Conservation (phyloP, 2,888 invertebrate genomes). For the Micropterix aruncella region DNA sequence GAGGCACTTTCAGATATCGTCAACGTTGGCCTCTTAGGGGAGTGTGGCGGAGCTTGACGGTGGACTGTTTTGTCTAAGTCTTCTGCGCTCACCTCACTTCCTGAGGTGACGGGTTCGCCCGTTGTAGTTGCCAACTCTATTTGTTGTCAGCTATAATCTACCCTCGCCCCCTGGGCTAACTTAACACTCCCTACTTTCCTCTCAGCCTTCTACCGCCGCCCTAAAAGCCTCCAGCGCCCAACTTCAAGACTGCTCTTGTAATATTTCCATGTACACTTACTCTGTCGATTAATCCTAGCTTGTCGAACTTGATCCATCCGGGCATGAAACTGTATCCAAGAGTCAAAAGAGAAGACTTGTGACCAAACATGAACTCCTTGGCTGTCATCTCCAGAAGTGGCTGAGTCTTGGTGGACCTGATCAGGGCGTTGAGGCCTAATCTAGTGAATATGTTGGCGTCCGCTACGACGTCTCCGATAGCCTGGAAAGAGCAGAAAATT, state of each 20-base stretch:
- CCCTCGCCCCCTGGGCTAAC: too few relatives aligned
- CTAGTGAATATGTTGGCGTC: constrained; percentile 48
- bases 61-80: too few relatives aligned
- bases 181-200: too few relatives aligned
- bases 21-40: too few relatives aligned
- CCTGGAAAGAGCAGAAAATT: constrained; percentile 52
- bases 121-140: too few relatives aligned
- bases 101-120: too few relatives aligned
- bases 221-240: constrained; percentile 3
- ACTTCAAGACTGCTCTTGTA: not conserved
- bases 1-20: too few relatives aligned
- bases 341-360: constrained; percentile 65
- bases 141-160: too few relatives aligned
- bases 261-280: too few relatives aligned
- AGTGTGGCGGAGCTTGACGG: too few relatives aligned
- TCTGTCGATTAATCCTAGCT: constrained; percentile 76
- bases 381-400: constrained; percentile 73
- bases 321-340: constrained; percentile 73
- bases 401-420: constrained; percentile 49
- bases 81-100: too few relatives aligned
- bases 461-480: constrained; percentile 65
- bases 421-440: constrained; percentile 55
- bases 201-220: too few relatives aligned
- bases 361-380: constrained; percentile 80
- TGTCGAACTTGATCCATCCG: constrained; percentile 75